phyloP scores from a whole-genome alignment of 2,113 vertebrate genomes.

The Capricornis sumatraensis region DNA sequence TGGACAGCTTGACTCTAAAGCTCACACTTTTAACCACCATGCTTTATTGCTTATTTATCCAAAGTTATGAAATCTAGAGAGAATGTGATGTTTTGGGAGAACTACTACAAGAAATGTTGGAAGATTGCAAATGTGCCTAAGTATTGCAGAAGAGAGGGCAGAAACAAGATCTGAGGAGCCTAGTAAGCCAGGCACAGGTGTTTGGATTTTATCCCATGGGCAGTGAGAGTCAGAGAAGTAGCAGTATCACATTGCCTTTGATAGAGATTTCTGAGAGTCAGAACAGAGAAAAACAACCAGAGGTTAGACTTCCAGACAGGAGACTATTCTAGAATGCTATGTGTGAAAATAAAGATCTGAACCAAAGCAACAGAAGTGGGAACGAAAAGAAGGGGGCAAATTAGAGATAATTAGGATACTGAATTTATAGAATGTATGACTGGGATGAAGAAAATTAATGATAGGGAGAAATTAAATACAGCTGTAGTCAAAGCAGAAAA shows the following conservation, averaged over 20 bases:
- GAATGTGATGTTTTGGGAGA: background rate
- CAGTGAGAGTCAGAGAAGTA: background rate
- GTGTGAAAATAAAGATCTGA: background rate
- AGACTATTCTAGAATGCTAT: background rate
- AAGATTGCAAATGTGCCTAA: background rate
- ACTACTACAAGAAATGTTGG: background rate
- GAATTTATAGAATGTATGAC: background rate
- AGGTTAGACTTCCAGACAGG: background rate
- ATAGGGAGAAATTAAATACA: background rate
- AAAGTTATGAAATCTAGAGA: slow-evolving; percentile 25
- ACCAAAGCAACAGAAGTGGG: background rate
- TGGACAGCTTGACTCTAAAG: background rate
- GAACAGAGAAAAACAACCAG: slow-evolving; percentile 8
- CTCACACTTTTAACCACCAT: background rate
- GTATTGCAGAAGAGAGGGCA: background rate
- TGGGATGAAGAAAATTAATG: background rate
- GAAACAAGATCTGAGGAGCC: background rate
- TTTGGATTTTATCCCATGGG: background rate
- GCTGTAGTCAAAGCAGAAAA: background rate
- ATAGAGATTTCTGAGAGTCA: background rate
- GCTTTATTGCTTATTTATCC: background rate
- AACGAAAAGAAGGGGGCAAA: background rate
- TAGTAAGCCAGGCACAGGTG: background rate
- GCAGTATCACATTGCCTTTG: background rate
- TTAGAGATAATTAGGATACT: background rate